These are phyloP conservation scores for Diabrotica balteata DNA, from an alignment of 2,888 invertebrate genomes.

Conservation along the genomic window DNA sequence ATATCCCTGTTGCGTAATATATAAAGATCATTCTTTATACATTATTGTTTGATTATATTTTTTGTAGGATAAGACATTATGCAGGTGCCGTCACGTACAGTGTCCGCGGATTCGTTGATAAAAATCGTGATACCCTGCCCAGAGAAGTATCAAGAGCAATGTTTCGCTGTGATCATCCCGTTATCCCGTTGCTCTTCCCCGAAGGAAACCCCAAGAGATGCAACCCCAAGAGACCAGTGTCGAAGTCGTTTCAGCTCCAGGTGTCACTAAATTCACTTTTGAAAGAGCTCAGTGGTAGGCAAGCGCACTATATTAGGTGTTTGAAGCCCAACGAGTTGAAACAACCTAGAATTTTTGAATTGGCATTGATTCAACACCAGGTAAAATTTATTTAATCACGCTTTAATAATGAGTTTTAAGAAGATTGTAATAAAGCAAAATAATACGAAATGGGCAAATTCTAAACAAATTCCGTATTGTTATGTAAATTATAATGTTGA, in stretches of 20 bases:
- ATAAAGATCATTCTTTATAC: no score
- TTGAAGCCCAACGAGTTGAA: conserved; percentile 84
- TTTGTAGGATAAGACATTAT: conserved; percentile 79
- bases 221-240: conserved; percentile 70
- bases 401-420: no score
- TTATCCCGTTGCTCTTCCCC: conserved; percentile 76
- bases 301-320: conserved; percentile 79
- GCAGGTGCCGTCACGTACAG: conserved; percentile 84
- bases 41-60: conserved; percentile 18
- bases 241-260: conserved; percentile 75
- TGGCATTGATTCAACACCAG: conserved; percentile 82
- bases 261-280: conserved; percentile 79
- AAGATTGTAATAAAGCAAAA: no score
- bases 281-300: conserved; percentile 69
- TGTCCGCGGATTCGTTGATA: conserved; percentile 79
- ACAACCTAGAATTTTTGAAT: conserved; percentile 77
- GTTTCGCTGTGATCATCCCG: conserved; percentile 75
- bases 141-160: conserved; percentile 76
- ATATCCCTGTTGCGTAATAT: no score
- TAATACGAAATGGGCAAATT: no score
- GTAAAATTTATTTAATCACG: conserved; percentile 55
- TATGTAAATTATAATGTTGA: no score
- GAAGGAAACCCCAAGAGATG: conserved; percentile 76
- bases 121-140: conserved; percentile 80
- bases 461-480: no score